Evolutionary conservation across 1,140 invertebrate genomes (phyloP), one percentile per base, ranked within the genome.

Genomic region (Portunus trituberculatus): DNA sequence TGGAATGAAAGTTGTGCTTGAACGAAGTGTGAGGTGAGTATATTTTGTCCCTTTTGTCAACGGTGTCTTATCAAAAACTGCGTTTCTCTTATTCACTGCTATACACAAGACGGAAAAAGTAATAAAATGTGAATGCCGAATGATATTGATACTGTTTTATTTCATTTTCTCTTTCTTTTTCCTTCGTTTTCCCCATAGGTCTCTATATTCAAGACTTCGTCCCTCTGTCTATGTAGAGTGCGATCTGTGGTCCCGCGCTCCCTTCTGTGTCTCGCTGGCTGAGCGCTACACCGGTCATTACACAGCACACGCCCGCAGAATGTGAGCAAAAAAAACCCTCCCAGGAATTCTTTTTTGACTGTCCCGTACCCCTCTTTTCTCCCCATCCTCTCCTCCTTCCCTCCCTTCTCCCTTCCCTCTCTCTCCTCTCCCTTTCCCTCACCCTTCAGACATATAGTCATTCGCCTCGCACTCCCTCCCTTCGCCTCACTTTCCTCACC

Each of bases 321-420:
- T n/a, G 67, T 76, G 67, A n/a, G 20, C 16, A 25, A 76, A n/a
- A 76, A 76, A 76, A 76, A 76, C 12, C 25, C 1, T 7, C 25
- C 67, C 20, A 76, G 25, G 67, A 76, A n/a, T 76, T n/a, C 20
- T 76, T 76, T 76, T 76, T 76, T 25, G 20, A 76, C 67, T 20
- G 67, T n/a, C 20, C 20, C 45, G 32, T 32, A 39, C 31, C 4
- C 31, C 4, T 88, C n/a, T 86, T 31, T 3, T 86, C 32, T 39
- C 83, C 83, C 88, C 88, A 25, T 25, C 83, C 88, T 32, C 1
- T 25, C 31, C n/a, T 48, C 45, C n/a, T n/a, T 90, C 45, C n/a
- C 88, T 90, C 32, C n/a, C 88, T 90, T 45, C 86, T 31, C 31
- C 25, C 86, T 46, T 28, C 14, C 14, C n/a, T 86, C 83, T 86